These are phyloP conservation scores for Platalea minor DNA, from an alignment of 2,797 vertebrate genomes.

Conservation along the genomic window DNA sequence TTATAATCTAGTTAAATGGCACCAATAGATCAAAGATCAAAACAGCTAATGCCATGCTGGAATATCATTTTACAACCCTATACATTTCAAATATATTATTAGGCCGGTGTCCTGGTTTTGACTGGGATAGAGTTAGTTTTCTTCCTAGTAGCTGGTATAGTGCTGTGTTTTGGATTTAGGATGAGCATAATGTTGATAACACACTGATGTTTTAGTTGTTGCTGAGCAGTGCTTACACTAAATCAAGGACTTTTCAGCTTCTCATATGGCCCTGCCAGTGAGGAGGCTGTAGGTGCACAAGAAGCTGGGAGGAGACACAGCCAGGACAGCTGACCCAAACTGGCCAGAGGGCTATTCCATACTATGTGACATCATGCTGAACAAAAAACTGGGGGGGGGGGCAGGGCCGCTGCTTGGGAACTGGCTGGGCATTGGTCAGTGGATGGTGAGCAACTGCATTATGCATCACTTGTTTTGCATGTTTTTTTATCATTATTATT, in stretches of 20 bases:
- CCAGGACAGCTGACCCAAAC: neutral
- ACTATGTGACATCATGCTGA: neutral
- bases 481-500: neutral
- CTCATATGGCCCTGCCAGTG: neutral
- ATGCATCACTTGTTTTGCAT: neutral
- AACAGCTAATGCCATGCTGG: conserved; percentile 23
- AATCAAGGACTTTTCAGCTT: neutral
- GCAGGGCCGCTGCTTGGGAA: accelerated
- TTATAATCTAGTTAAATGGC: conserved; percentile 55
- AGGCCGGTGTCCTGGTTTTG: neutral
- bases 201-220: neutral
- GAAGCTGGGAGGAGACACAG: neutral
- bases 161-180: too few species aligned
- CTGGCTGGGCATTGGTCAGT: neutral
- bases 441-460: neutral
- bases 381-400: neutral
- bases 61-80: conserved; percentile 6
- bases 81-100: conserved; percentile 1
- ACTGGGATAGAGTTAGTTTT: neutral
- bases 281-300: too few species aligned
- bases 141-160: neutral
- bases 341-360: neutral
- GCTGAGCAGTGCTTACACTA: neutral
- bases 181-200: neutral
- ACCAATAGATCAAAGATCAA: conserved; percentile 24